Conservation (phyloP, 2,888 invertebrate genomes). For the Cerceris rybyensis region DNA sequence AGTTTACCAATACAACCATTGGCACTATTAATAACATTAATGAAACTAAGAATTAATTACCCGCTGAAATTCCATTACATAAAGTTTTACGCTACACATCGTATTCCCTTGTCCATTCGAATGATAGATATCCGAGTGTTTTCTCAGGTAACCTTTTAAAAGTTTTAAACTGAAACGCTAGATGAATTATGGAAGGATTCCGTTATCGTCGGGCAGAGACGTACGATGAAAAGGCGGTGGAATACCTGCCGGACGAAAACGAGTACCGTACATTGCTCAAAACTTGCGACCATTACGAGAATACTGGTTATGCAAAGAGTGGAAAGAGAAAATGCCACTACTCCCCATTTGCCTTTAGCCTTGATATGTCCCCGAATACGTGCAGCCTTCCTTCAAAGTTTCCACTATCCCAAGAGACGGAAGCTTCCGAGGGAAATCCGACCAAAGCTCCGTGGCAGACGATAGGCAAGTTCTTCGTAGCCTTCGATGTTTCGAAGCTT, state of each 20-base stretch:
- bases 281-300: conserved; percentile 72
- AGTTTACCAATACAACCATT: too few species aligned
- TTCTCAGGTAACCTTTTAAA: conserved; percentile 59
- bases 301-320: conserved; percentile 42
- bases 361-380: conserved; percentile 54
- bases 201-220: conserved; percentile 29
- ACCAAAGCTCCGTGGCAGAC: conserved; percentile 21
- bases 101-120: neutral
- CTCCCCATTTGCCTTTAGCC: conserved; percentile 35
- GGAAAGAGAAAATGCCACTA: conserved; percentile 44
- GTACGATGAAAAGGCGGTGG: conserved; percentile 21
- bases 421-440: conserved; percentile 66
- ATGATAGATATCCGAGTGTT: conserved; percentile 19
- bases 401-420: conserved; percentile 45
- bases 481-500: conserved; percentile 17
- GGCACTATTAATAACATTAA: too few species aligned
- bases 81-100: neutral
- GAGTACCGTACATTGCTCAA: conserved; percentile 70
- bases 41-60: too few species aligned
- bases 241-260: conserved; percentile 37
- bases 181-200: conserved; percentile 30
- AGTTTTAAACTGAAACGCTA: conserved; percentile 60
- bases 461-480: conserved; percentile 24
- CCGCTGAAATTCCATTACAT: too few species aligned
- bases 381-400: conserved; percentile 47